phyloP scores from a whole-genome alignment of 2,113 vertebrate species.

The Pandion haliaetus region DNA sequence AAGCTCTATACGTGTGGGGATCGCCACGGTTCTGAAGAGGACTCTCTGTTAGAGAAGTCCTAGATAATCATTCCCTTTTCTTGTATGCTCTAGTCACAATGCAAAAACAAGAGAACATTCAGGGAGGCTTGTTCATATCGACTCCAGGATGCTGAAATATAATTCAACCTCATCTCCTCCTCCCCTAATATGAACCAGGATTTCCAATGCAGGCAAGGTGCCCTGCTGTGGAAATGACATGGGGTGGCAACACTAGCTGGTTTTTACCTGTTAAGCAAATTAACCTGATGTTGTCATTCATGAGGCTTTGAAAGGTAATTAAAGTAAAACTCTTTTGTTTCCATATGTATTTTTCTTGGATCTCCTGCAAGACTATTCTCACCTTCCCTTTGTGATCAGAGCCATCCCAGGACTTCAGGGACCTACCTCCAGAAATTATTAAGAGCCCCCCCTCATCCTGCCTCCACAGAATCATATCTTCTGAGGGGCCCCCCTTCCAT shows the following conservation, averaged over 20 bases:
- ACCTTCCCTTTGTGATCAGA: slow-evolving; percentile 88
- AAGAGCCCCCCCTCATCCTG: slow-evolving; percentile 78
- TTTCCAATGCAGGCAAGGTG: slow-evolving; percentile 41
- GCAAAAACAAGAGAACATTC: background rate
- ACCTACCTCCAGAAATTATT: slow-evolving; percentile 82
- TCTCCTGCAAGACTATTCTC: slow-evolving; percentile 86
- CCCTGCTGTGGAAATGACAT: slow-evolving; percentile 41
- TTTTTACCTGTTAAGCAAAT: slow-evolving; percentile 56
- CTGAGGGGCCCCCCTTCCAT: slow-evolving; percentile 81
- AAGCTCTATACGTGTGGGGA: background rate
- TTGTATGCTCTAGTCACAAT: slow-evolving; percentile 24
- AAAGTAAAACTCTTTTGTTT: slow-evolving; percentile 86
- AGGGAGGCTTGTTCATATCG: background rate
- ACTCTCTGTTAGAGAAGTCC: slow-evolving; percentile 28
- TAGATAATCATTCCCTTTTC: slow-evolving; percentile 18
- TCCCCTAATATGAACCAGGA: background rate
- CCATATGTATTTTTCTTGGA: slow-evolving; percentile 83
- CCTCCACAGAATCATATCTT: slow-evolving; percentile 82
- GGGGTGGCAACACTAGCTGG: slow-evolving; percentile 10
- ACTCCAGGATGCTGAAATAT: background rate
- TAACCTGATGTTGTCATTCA: slow-evolving; percentile 69
- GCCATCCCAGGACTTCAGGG: slow-evolving; percentile 83
- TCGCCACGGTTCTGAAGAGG: slow-evolving; percentile 7
- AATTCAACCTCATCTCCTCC: slow-evolving; percentile 29
- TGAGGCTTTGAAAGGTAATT: slow-evolving; percentile 78